phyloP scores from a whole-genome alignment of 1,140 invertebrate species.

The Zaprionus taronus region DNA sequence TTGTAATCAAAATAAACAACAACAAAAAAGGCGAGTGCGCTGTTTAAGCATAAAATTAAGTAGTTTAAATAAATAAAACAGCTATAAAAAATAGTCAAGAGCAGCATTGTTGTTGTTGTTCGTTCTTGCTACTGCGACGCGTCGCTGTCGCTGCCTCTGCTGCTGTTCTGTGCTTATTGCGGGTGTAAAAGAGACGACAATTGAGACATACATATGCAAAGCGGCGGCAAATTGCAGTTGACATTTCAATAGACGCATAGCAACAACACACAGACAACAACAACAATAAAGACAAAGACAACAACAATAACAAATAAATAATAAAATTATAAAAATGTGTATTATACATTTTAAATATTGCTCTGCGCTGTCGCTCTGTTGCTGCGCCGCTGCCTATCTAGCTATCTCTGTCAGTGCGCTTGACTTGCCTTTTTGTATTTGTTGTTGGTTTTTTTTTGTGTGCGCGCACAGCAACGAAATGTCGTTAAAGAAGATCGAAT shows the following conservation, averaged over 20 bases:
- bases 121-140: not conserved
- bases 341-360: constrained; percentile 32
- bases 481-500: constrained; percentile 77
- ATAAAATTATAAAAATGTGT: constrained; percentile 8
- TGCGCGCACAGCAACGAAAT: constrained; percentile 51
- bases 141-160: not conserved
- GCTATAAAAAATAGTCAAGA: constrained; percentile 39
- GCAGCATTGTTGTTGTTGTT: constrained; percentile 49
- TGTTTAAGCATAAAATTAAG: constrained; percentile 82
- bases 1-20: constrained; percentile 55
- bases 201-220: constrained; percentile 1
- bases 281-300: not conserved
- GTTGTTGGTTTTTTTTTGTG: constrained; percentile 40
- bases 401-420: constrained; percentile 13
- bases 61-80: constrained; percentile 79
- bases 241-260: constrained; percentile 7
- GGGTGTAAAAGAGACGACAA: constrained; percentile 4
- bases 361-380: constrained; percentile 27
- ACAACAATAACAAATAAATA: constrained; percentile 1
- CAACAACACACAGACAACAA: not conserved
- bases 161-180: not conserved
- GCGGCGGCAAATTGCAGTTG: constrained; percentile 4
- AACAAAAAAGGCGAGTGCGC: constrained; percentile 54
- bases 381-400: constrained; percentile 11
- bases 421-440: constrained; percentile 32